Evolutionary conservation across 2,113 vertebrate genomes (phyloP), one percentile per base, ranked within the genome.

Genomic region (Brevimyrus niger): DNA sequence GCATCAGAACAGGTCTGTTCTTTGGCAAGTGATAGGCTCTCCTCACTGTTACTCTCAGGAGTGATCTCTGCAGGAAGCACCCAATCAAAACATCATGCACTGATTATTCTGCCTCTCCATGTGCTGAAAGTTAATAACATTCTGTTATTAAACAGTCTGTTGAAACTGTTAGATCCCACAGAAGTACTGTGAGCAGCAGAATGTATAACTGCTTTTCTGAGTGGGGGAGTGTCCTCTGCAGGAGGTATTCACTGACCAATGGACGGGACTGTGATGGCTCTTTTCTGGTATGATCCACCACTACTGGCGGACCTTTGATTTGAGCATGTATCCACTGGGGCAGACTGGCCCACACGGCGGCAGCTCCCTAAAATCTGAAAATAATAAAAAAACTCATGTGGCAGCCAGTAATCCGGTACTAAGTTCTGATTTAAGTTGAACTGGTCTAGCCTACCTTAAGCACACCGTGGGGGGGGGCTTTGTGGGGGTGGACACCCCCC

Each of bases 1-100:
- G 95, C 96, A 95, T 95, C 95, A 96, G 95, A 97, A 96, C 95
- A 96, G 96, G 94, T 95, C 94, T 96, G 96, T 94, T 97, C 96
- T 95, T 91, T 95, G 95, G 94, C 90, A 91, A 96, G 96, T 91
- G 96, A 96, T 93, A 96, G 94, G 94, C 96, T 96, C 94, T 96
- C 96, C 95, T 97, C 97, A 96, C 96, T 97, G 96, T 96, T 97
- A 97, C 97, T 96, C 95, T 97, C 97, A 95, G 96, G 95, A 94
- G 97, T 97, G 95, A 97, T 96, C 94, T 97, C 97, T 97, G 96
- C 89, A 93, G 95, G 92, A 95, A 95, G 96, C 94, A 96, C 95
- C 73, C 95, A 95, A 92, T 94, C 92, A 95, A 90, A 96, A 90
- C 91, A 91, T 88, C 90, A 92, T 82, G 90, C 91, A 90, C 13